Evolutionary conservation across 1,140 invertebrate genomes (phyloP).

Genomic region (Heliconius eleuchia): DNA sequence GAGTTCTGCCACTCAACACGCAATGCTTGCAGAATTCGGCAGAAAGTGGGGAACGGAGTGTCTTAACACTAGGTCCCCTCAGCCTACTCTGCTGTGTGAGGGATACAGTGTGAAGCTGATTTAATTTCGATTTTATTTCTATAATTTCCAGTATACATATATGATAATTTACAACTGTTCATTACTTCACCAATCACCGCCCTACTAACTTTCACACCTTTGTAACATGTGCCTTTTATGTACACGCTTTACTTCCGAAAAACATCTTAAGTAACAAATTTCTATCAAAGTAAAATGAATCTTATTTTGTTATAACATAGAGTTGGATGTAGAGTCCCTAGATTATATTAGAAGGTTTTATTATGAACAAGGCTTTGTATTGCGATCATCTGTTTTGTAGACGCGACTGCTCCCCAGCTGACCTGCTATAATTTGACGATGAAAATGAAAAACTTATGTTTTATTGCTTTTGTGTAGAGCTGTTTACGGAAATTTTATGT

Average conservation of each 20-base stretch:
- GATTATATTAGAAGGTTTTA: constrained; percentile 6
- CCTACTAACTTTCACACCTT: constrained; percentile 55
- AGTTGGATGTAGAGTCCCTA: not conserved
- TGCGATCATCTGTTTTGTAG: constrained; percentile 54
- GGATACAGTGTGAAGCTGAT: no score
- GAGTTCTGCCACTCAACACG: no score
- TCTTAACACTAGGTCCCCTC: no score
- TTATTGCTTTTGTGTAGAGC: not conserved
- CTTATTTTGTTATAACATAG: not conserved
- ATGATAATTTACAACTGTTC: constrained; percentile 45
- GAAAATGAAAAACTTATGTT: constrained; percentile 4
- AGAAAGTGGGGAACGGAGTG: no score
- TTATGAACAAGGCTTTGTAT: constrained; percentile 32
- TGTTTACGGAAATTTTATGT: not conserved
- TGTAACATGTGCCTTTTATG: constrained; percentile 58
- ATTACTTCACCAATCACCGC: constrained; percentile 49
- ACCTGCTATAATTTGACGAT: constrained; percentile 40
- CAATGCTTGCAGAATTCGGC: no score
- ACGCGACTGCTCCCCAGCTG: constrained; percentile 43
- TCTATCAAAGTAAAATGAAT: not conserved
- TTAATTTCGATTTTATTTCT: no score
- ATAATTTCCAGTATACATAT: not conserved
- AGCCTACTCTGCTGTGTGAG: no score
- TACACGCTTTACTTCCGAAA: constrained; percentile 12
- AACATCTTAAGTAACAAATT: not conserved